Conservation (phyloP, 2,888 invertebrate species). For the Bellardia bayeri region DNA sequence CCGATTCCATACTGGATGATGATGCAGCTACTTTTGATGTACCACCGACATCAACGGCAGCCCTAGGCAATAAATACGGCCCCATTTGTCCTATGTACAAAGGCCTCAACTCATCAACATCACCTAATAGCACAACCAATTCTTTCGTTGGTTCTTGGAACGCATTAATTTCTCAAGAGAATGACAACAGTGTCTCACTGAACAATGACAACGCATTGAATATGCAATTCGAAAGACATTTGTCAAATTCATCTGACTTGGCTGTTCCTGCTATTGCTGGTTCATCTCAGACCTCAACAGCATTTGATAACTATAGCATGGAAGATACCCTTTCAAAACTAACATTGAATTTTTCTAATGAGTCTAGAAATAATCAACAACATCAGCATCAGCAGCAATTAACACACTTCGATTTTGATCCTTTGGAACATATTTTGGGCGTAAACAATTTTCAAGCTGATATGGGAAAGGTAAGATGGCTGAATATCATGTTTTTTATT, state of each 20-base stretch:
- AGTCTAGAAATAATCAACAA: conserved; percentile 64
- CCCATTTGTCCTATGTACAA: conserved; percentile 87
- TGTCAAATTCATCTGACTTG: conserved; percentile 56
- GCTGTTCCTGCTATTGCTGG: conserved; percentile 51
- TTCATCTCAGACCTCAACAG: conserved; percentile 55
- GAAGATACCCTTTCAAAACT: conserved; percentile 75
- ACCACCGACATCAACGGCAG: conserved; percentile 83
- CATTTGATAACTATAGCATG: conserved; percentile 75
- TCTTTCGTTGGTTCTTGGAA: conserved; percentile 77
- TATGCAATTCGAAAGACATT: conserved; percentile 60
- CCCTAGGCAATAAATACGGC: conserved; percentile 87
- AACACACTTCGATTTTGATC: conserved; percentile 73
- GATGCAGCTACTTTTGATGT: conserved; percentile 88
- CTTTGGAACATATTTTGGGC: conserved; percentile 73
- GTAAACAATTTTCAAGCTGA: conserved; percentile 62
- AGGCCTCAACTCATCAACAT: conserved; percentile 70
- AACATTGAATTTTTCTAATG: conserved; percentile 72
- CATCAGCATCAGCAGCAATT: conserved; percentile 65
- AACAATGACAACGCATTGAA: conserved; percentile 65
- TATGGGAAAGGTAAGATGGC: conserved; percentile 74
- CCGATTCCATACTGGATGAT: conserved; percentile 86
- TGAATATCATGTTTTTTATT: no score
- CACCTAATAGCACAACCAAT: conserved; percentile 69
- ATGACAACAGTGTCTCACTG: conserved; percentile 69
- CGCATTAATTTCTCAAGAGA: conserved; percentile 73